phyloP scores from a whole-genome alignment of 2,113 vertebrate genomes.

The Proteles cristata region DNA sequence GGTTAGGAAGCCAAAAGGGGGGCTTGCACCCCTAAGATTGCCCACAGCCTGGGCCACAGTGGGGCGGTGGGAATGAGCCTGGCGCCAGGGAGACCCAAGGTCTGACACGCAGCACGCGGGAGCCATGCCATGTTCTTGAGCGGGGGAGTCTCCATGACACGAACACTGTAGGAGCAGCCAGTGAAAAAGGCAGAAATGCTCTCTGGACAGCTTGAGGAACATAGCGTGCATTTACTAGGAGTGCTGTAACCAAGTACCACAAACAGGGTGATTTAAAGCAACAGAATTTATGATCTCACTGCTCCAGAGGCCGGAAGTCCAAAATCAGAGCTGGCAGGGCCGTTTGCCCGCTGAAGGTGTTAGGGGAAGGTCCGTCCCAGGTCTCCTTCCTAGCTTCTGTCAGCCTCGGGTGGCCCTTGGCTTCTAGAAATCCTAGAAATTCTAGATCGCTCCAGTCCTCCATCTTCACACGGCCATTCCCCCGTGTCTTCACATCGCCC shows the following conservation, averaged over 20 bases:
- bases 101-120: background rate
- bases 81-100: background rate
- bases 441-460: rapidly evolving
- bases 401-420: background rate
- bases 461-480: background rate
- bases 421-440: background rate
- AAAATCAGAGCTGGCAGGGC: background rate
- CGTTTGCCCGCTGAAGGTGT: background rate
- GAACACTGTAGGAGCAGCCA: background rate
- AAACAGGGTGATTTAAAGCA: background rate
- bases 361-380: background rate
- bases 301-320: background rate
- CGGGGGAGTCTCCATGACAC: background rate
- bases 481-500: background rate
- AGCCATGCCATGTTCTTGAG: background rate
- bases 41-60: background rate
- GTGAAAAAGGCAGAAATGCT: background rate
- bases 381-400: background rate
- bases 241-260: background rate
- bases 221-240: background rate
- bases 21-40: no score
- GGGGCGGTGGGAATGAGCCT: background rate
- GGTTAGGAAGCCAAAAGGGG: background rate
- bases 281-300: background rate
- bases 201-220: no score